These are phyloP conservation scores for Trichopria drosophilae DNA, from an alignment of 2,888 invertebrate species.

Conservation along the genomic window DNA sequence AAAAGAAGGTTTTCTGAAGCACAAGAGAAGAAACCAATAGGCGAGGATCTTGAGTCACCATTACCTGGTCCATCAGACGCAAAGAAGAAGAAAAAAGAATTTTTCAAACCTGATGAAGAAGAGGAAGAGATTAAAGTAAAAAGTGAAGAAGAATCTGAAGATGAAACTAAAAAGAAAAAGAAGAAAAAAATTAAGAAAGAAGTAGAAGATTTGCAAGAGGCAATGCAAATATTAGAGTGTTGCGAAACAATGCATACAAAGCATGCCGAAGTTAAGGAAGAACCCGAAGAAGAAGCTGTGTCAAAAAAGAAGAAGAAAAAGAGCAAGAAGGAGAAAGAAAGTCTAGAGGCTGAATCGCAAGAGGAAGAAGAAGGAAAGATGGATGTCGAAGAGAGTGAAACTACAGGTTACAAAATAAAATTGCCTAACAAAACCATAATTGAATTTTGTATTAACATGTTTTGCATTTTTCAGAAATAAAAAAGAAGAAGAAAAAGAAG, in stretches of 20 bases:
- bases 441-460: conserved; percentile 5
- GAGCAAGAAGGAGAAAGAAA: conserved; percentile 52
- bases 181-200: conserved; percentile 35
- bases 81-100: conserved; percentile 47
- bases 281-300: conserved; percentile 29
- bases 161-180: conserved; percentile 38
- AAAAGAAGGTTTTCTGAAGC: conserved; percentile 66
- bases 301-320: conserved; percentile 55
- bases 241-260: too few relatives aligned
- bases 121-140: conserved; percentile 38
- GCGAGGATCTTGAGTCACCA: conserved; percentile 50
- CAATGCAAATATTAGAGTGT: too few relatives aligned
- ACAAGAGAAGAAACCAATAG: conserved; percentile 51
- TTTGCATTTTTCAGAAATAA: conserved; percentile 43
- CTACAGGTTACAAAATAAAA: conserved; percentile 23
- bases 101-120: conserved; percentile 7
- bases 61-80: conserved; percentile 40
- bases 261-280: conserved; percentile 35
- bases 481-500: conserved; percentile 53
- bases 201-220: conserved; percentile 41
- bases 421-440: too few relatives aligned
- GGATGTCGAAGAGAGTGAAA: conserved; percentile 25
- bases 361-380: too few relatives aligned
- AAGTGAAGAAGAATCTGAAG: conserved; percentile 41
- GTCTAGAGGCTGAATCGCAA: conserved; percentile 25